Evolutionary conservation across 2,888 invertebrate species (phyloP).

Genomic region (Eilema sororculum): DNA sequence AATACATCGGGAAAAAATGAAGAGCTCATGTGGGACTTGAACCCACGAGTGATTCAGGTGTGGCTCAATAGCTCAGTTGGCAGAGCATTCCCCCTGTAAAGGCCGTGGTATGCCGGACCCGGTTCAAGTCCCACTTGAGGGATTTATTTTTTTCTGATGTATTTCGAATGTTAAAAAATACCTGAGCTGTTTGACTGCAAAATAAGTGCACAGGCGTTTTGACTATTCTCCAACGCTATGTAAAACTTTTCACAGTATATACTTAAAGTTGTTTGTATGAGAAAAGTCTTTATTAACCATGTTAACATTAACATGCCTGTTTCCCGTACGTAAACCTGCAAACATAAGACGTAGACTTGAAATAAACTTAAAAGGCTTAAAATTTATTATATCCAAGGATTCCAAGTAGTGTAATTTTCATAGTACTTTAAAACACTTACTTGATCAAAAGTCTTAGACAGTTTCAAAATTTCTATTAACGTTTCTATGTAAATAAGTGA

Average conservation of each 20-base stretch:
- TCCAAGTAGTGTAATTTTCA: no score
- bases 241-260: constrained; percentile 30
- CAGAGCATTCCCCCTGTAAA: no score
- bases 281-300: constrained; percentile 21
- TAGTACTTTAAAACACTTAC: neutral
- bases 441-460: neutral
- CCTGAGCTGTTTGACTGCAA: constrained; percentile 23
- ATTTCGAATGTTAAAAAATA: constrained; percentile 2
- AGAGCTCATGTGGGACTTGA: no score
- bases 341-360: neutral
- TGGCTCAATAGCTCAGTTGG: no score
- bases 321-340: neutral
- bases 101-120: no score
- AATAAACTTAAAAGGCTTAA: neutral
- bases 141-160: no score
- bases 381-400: neutral
- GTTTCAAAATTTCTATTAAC: constrained; percentile 11
- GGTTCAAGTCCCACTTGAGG: no score
- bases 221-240: constrained; percentile 21
- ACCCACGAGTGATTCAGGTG: no score
- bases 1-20: no score
- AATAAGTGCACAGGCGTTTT: constrained; percentile 26
- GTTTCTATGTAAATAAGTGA: constrained; percentile 11
- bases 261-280: constrained; percentile 11
- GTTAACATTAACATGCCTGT: neutral